Evolutionary conservation across 2,888 invertebrate species (phyloP).

Genomic region (Trissolcus brochymenae): DNA sequence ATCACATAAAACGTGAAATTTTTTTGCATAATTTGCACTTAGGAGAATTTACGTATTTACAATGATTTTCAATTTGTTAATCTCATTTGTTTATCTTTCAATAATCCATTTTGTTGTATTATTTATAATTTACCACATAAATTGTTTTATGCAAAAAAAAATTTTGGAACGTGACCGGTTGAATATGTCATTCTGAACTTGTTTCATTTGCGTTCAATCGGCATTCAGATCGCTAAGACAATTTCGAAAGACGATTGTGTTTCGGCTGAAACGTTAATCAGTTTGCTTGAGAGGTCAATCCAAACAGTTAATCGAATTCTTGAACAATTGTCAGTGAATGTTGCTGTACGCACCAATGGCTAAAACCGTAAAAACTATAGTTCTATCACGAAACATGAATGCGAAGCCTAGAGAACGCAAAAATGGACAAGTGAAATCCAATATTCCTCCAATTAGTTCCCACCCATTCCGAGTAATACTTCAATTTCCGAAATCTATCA

Average conservation of each 20-base stretch:
- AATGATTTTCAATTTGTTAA: slow-evolving; percentile 36
- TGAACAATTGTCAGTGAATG: slow-evolving; percentile 22
- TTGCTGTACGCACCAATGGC: slow-evolving; percentile 4
- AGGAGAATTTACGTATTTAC: slow-evolving; percentile 56
- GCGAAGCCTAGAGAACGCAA: slow-evolving; percentile 26
- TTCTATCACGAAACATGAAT: not conserved
- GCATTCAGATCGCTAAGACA: slow-evolving; percentile 11
- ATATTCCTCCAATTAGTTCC: slow-evolving; percentile 56
- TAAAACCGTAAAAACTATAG: slow-evolving; percentile 20
- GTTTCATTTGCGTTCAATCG: slow-evolving; percentile 7
- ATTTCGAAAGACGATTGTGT: slow-evolving; percentile 23
- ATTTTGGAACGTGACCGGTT: slow-evolving; percentile 12
- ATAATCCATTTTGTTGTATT: slow-evolving; percentile 8
- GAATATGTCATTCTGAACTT: slow-evolving; percentile 21
- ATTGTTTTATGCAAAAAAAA: too few relatives aligned
- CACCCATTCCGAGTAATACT: slow-evolving; percentile 53
- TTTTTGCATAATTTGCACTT: slow-evolving; percentile 56
- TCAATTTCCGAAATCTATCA: slow-evolving; percentile 59
- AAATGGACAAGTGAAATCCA: slow-evolving; percentile 52
- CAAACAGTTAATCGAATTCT: slow-evolving; percentile 24
- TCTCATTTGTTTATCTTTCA: slow-evolving; percentile 18
- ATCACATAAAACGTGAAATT: slow-evolving; percentile 58
- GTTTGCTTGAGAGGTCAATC: not conserved
- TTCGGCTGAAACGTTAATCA: slow-evolving; percentile 21
- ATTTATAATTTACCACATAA: slow-evolving; percentile 16